Conservation (phyloP, 2,113 vertebrate species). For the Hydropotes inermis region DNA sequence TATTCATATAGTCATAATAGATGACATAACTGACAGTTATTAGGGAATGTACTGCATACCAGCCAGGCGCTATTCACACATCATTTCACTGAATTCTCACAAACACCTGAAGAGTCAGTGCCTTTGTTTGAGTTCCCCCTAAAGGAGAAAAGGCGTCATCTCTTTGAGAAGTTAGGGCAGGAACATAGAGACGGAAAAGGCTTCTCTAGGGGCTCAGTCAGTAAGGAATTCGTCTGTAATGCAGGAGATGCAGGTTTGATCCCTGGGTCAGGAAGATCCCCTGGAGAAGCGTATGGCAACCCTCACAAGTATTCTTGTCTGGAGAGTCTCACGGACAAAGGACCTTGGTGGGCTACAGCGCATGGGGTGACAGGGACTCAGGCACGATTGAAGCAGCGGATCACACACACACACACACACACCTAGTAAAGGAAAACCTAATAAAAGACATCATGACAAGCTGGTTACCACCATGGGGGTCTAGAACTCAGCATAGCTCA, state of each 20-base stretch:
- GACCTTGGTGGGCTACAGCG: background rate
- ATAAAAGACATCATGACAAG: fast-evolving
- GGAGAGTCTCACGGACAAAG: background rate
- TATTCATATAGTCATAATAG: background rate
- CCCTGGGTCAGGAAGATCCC: background rate
- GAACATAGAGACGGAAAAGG: background rate
- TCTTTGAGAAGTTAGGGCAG: background rate
- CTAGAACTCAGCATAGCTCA: background rate
- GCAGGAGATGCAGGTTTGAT: background rate
- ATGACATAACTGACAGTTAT: background rate
- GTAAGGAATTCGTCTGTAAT: background rate
- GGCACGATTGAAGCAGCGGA: background rate
- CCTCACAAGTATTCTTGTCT: background rate
- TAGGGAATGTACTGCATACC: background rate
- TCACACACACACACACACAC: background rate
- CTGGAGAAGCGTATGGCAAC: background rate
- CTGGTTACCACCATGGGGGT: fast-evolving
- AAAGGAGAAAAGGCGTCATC: background rate
- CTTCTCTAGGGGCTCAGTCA: background rate
- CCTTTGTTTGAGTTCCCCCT: background rate
- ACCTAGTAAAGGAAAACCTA: background rate
- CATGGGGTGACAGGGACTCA: background rate
- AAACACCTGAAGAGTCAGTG: background rate
- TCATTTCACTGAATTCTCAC: background rate
- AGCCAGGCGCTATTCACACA: background rate